These are phyloP conservation scores for Chelonus insularis DNA, from an alignment of 1,140 invertebrate genomes.

Conservation along the genomic window DNA sequence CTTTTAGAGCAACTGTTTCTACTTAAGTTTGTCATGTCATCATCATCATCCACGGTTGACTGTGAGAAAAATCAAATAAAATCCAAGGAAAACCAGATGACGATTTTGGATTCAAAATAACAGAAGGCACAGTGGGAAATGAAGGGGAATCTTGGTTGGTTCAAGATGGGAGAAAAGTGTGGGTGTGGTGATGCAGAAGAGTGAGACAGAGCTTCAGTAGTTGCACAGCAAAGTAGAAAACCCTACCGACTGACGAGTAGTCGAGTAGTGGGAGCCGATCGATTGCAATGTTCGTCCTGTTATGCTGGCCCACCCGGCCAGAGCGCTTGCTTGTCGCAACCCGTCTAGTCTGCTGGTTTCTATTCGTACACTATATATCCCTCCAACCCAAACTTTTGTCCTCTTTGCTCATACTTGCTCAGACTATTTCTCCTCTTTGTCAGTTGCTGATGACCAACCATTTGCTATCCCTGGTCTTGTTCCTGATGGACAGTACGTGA, in stretches of 20 bases:
- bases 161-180: background rate
- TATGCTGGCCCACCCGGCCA: conserved; percentile 26
- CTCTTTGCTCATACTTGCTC: background rate
- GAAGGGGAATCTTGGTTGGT: too few species aligned
- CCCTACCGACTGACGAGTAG: conserved; percentile 8
- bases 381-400: conserved; percentile 18
- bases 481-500: background rate
- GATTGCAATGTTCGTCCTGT: conserved; percentile 37
- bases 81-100: too few species aligned
- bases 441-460: background rate
- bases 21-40: background rate
- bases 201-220: conserved; percentile 17
- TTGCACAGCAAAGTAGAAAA: conserved; percentile 21
- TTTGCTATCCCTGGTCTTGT: background rate
- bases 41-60: too few species aligned
- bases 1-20: background rate
- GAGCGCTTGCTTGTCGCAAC: conserved; percentile 29
- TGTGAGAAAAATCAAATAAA: too few species aligned
- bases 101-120: too few species aligned
- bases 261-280: conserved; percentile 41
- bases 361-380: conserved; percentile 13
- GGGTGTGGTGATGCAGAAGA: conserved; percentile 23
- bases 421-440: background rate
- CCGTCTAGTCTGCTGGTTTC: conserved; percentile 9
- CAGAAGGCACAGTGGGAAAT: too few species aligned